Percentiles rank a stretch among this genome's conserved stretches.
Evolutionary conservation across 2,113 vertebrate genomes (phyloP).

Genomic region (Ameiurus melas): DNA sequence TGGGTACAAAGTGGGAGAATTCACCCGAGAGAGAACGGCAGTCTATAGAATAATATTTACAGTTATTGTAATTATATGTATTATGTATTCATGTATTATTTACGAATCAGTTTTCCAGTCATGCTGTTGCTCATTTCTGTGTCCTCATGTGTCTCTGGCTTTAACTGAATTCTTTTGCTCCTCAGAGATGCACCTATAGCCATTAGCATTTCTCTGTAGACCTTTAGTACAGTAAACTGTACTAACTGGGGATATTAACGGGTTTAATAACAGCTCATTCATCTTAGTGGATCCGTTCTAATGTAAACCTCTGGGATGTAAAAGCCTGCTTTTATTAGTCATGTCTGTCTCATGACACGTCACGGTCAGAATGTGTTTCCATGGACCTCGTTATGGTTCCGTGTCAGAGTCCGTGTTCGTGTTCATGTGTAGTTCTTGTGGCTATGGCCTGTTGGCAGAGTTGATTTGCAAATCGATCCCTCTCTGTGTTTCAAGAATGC

Average conservation of each 20-base stretch:
- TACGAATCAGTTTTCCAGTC: neutral
- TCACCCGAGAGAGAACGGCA: neutral
- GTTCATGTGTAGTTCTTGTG: neutral
- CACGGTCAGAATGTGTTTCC: neutral
- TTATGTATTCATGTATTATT: no score
- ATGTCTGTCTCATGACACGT: neutral
- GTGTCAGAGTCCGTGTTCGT: neutral
- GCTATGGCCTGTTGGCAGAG: neutral
- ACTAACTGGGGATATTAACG: conserved; percentile 10
- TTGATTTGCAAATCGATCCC: neutral
- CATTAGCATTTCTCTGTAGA: conserved; percentile 22
- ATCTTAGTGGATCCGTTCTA: neutral
- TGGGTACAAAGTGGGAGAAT: neutral
- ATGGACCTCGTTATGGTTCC: neutral
- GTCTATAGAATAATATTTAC: neutral
- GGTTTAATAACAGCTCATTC: conserved; percentile 23
- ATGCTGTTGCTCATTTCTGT: neutral
- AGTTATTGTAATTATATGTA: no score
- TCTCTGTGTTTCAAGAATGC: neutral
- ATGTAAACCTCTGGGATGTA: neutral
- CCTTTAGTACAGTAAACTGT: neutral
- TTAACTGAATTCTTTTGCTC: conserved; percentile 26
- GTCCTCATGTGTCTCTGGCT: neutral
- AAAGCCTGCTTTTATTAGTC: conserved; percentile 16
- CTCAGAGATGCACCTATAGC: conserved; percentile 28